phyloP scores from a whole-genome alignment of 2,113 vertebrate species.

The Sisor rabdophorus region DNA sequence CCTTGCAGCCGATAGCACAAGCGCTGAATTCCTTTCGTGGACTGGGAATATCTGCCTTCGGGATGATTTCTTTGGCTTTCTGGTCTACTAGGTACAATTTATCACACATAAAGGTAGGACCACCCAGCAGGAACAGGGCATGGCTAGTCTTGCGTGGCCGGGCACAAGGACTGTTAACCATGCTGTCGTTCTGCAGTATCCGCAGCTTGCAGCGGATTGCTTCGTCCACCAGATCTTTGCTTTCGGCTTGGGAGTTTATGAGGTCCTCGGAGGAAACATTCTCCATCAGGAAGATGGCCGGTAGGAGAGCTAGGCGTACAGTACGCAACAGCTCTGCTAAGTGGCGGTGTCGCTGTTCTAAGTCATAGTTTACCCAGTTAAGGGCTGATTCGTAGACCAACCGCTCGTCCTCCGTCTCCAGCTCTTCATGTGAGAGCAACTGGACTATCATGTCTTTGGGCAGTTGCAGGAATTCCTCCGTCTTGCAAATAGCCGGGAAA shows the following conservation, averaged over 20 bases:
- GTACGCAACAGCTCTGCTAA: conserved; percentile 74
- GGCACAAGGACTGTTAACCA: conserved; percentile 76
- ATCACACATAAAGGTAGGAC: conserved; percentile 81
- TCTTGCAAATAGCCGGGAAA: conserved; percentile 77
- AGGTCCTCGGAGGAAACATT: conserved; percentile 74
- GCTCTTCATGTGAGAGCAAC: conserved; percentile 77
- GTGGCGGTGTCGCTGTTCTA: conserved; percentile 67
- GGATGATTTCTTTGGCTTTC: conserved; percentile 80
- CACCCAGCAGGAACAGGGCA: conserved; percentile 76
- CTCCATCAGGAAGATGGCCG: conserved; percentile 76
- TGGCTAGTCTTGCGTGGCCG: conserved; percentile 78
- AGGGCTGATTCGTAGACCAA: conserved; percentile 78
- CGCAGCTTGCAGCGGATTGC: conserved; percentile 76
- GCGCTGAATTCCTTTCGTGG: conserved; percentile 82
- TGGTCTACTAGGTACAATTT: conserved; percentile 79
- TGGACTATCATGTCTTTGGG: conserved; percentile 78
- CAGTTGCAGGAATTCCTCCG: conserved; percentile 77
- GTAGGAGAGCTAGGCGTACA: conserved; percentile 74
- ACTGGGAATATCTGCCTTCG: conserved; percentile 78
- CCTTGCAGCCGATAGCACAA: conserved; percentile 79
- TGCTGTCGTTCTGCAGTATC: conserved; percentile 80
- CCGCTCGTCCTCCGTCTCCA: conserved; percentile 78
- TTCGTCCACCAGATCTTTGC: conserved; percentile 77
- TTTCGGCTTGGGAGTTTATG: conserved; percentile 71
- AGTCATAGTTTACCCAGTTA: conserved; percentile 79